Evolutionary conservation across 2,113 vertebrate genomes (phyloP), one percentile per base, ranked within the genome.

Genomic region (Gallinago jamesoni): DNA sequence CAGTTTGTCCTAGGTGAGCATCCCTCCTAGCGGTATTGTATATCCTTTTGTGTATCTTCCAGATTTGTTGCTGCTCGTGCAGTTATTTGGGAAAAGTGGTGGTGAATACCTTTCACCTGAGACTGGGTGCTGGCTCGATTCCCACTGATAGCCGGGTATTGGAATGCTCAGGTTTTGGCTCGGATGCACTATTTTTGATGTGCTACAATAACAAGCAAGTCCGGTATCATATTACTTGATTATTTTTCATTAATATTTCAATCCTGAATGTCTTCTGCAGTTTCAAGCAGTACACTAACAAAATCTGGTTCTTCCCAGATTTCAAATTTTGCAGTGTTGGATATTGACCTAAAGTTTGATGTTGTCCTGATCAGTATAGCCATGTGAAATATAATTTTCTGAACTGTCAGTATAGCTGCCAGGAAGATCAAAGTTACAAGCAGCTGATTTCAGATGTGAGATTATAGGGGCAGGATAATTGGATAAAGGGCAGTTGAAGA

Each of bases 361-460:
- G 74, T 30, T 8, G 57, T 63, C 68, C 83, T 72, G 66, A 12
- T 80, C 78, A 15, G 16, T 14, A 25, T 5, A 45, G 77, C 83
- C 89, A 62, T 1, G 57, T 89, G 96, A 89, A 87, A 66, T 30
- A 39, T 0, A 35, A 12, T 53, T 95, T 94, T 89, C 87, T 94
- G 77, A 83, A 21, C 69, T 75, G 67, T 74, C 80, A 47, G 57
- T 35, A 2, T 30, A 87, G 73, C 62, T 96, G 95, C 91, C 95
- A 94, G 74, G 77, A 63, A 94, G 94, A 96, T 96, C 96, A 96
- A 96, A 96, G 95, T 83, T 85, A n/a, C 45, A 84, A 43, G 92
- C 96, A 96, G 87, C 94, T 97, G 96, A 96, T 96, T 70, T 92
- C 73, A 33, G 62, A 68, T 53, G 84, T 30, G 87, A 89, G 96